Evolutionary conservation across 35 echinoderm and acorn worm species (phyloP), one percentile per base, ranked within the genome.

Genomic region (Acanthaster planci): DNA sequence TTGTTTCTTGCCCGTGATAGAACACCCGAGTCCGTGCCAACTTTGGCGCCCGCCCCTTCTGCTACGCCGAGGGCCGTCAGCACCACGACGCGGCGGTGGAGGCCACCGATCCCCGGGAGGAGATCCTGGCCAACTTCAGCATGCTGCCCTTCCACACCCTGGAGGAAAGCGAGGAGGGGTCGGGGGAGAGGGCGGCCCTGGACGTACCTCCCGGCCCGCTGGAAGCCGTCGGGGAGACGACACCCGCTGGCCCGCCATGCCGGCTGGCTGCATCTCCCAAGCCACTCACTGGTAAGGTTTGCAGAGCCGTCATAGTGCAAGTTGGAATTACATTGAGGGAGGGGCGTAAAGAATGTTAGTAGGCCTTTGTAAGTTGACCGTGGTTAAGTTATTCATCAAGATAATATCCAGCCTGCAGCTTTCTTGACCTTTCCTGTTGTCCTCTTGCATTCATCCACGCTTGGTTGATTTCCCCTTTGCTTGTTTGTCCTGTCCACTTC

Each of bases 111-210:
- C 79, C 83, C 0, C 50, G 59, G 60, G 92, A 93, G 36, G 92
- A 93, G 77, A 93, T 89, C 18, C 80, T 75, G 10, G 92, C 92
- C 21, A 93, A 93, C 82, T 93, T 93, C 85, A 78, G 92, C 72
- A 72, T 40, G 39, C 64, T 93, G 32, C 92, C 92, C 60, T 93
- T 93, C 80, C 86, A 85, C 75, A 37, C 39, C 30, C 80, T 60
- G 42, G 92, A 93, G 15, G 88, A 82, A 37, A 87, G 85, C 77
- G 92, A 85, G 39, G 81, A 80, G 5, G 60, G 47, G 37, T 86
- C 85, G 39, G 75, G 79, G 4, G 58, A 37, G 37, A 38, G 55
- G 38, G 29, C 58, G 6, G 60, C 77, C 40, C 36, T 76, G 8
- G 30, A 42, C 0, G 51, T 76, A 10, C 80, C 60, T 37, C 50